phyloP scores from a whole-genome alignment of 2,797 vertebrate species.

The Petrocephalus schoutedeni region DNA sequence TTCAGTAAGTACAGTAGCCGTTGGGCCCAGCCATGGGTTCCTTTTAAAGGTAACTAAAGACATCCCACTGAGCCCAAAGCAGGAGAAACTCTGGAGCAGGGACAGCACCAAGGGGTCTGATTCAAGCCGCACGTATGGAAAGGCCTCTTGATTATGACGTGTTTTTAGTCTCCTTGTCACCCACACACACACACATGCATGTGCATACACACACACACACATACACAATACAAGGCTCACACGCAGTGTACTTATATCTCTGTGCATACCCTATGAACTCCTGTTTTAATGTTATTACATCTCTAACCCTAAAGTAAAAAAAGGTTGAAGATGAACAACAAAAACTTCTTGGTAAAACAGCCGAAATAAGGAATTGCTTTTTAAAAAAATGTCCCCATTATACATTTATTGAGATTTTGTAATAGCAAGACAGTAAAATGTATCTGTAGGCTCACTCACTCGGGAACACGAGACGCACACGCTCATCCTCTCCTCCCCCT shows the following conservation, averaged over 20 bases:
- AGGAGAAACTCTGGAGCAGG: not conserved
- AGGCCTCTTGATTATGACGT: not conserved
- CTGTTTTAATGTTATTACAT: not conserved
- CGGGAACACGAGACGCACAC: not conserved
- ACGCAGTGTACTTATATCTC: not conserved
- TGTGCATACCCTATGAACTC: not conserved
- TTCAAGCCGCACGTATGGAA: not conserved
- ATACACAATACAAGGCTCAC: not conserved
- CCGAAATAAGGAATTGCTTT: not conserved
- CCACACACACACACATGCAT: not conserved
- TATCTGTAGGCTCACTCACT: not conserved
- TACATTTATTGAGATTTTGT: not conserved
- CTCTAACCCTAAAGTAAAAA: not conserved
- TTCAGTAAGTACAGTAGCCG: not conserved
- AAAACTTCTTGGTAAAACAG: not conserved
- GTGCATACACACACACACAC: not conserved
- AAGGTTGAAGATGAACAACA: not conserved
- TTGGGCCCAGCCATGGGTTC: not conserved
- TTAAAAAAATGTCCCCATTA: not conserved
- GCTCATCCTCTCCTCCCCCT: too few relatives aligned
- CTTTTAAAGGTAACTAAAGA: not conserved
- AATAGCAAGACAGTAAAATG: not conserved
- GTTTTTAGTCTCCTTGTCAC: not conserved
- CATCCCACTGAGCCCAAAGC: not conserved
- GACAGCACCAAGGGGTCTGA: not conserved